Conservation (phyloP, 2,888 invertebrate species). For the Globia sparganii region DNA sequence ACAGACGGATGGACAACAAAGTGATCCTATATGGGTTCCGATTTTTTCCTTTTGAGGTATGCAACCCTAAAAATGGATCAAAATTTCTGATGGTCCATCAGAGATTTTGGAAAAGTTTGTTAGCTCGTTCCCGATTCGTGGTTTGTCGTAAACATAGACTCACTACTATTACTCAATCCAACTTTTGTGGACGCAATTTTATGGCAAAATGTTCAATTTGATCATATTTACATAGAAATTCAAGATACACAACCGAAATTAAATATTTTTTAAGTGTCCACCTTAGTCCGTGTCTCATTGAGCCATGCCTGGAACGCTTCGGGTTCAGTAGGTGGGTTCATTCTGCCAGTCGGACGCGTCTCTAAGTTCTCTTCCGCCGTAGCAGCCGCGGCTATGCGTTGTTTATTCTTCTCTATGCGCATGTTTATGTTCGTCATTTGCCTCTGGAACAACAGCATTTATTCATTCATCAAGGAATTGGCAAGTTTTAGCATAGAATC, state of each 20-base stretch:
- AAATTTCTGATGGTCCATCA: too few relatives aligned
- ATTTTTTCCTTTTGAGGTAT: too few relatives aligned
- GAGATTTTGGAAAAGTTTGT: too few relatives aligned
- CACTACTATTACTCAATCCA: not conserved
- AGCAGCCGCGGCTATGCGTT: constrained; percentile 93
- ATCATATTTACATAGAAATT: too few relatives aligned
- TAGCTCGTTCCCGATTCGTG: not conserved
- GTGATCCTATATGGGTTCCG: too few relatives aligned
- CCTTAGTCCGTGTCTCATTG: constrained; percentile 91
- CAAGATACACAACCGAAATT: not conserved
- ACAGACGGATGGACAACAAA: too few relatives aligned
- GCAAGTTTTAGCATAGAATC: not conserved
- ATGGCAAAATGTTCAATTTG: not conserved
- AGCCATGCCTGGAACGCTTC: constrained; percentile 90
- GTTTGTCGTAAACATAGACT: not conserved
- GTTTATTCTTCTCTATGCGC: constrained; percentile 94
- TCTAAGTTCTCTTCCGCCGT: constrained; percentile 91
- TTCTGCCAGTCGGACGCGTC: constrained; percentile 78
- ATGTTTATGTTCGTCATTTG: constrained; percentile 92
- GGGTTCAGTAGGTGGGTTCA: constrained; percentile 86
- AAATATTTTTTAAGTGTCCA: not conserved
- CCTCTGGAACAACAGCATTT: constrained; percentile 72
- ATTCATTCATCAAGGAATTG: not conserved
- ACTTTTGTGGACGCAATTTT: not conserved
- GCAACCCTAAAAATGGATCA: too few relatives aligned